A percentile compares a stretch with the other conserved stretches of the same genome.
phyloP scores from a whole-genome alignment of 1,140 invertebrate genomes.

The Cotesia glomerata region DNA sequence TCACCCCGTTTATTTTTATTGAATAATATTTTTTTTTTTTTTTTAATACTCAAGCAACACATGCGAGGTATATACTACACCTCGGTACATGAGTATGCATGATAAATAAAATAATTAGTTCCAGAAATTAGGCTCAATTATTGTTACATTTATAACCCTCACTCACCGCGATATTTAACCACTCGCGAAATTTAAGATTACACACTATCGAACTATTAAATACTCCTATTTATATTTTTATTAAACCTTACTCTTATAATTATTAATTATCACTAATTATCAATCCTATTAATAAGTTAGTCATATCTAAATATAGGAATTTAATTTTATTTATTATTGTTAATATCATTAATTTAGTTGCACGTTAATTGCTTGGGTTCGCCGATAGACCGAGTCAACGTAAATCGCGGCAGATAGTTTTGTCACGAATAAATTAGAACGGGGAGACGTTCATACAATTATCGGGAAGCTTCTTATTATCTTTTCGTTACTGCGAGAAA shows the following conservation, averaged over 20 bases:
- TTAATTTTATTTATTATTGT: neutral
- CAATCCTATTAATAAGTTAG: conserved; percentile 2
- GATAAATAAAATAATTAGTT: too few relatives aligned
- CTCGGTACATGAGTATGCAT: too few relatives aligned
- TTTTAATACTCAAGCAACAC: too few relatives aligned
- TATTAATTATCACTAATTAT: conserved; percentile 14
- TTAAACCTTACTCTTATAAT: too few relatives aligned
- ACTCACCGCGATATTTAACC: conserved; percentile 4
- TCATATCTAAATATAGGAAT: conserved; percentile 30
- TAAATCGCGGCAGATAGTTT: neutral
- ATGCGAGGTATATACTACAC: too few relatives aligned
- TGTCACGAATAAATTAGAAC: too few relatives aligned
- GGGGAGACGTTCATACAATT: neutral
- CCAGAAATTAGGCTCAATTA: too few relatives aligned
- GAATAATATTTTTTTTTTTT: too few relatives aligned
- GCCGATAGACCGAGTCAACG: conserved; percentile 10
- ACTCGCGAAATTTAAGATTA: conserved; percentile 17
- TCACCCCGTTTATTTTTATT: too few relatives aligned
- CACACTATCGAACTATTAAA: conserved; percentile 34
- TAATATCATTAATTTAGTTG: neutral
- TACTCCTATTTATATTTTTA: conserved; percentile 26
- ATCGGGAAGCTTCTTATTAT: neutral
- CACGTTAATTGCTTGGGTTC: conserved; percentile 16
- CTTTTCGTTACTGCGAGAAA: conserved; percentile 2
- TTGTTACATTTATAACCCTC: neutral